A percentile compares a stretch with the other conserved stretches of the same genome.
Conservation (phyloP, 2,888 invertebrate species). For the Drosophila quasianomalipes region DNA sequence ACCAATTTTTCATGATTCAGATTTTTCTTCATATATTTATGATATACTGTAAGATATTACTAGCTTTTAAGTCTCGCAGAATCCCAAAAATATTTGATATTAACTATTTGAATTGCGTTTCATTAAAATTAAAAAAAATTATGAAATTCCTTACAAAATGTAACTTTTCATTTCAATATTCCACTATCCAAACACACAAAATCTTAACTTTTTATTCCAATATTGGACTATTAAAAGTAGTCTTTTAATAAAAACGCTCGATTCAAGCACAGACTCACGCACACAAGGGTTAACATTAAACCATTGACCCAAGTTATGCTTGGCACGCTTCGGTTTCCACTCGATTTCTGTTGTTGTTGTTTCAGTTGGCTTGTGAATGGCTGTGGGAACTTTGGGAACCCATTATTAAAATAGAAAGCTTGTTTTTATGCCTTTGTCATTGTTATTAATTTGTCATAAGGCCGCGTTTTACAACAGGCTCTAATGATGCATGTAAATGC, state of each 20-base stretch:
- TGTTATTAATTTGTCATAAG: constrained; percentile 74
- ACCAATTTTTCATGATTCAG: not conserved
- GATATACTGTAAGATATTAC: not conserved
- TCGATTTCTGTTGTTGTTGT: constrained; percentile 26
- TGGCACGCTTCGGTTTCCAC: constrained; percentile 53
- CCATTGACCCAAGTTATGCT: constrained; percentile 25
- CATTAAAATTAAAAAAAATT: not conserved
- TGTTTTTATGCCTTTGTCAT: constrained; percentile 53
- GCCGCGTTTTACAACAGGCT: constrained; percentile 56
- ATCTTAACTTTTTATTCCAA: not conserved
- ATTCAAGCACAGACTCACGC: not conserved
- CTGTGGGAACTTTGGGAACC: constrained; percentile 32
- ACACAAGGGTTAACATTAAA: constrained; percentile 54
- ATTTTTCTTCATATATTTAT: not conserved
- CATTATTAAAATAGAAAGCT: constrained; percentile 74
- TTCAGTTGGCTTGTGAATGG: constrained; percentile 43
- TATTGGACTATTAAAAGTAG: not conserved
- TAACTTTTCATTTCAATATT: not conserved
- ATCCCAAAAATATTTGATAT: not conserved
- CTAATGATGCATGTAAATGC: constrained; percentile 77
- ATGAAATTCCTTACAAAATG: not conserved
- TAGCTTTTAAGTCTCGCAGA: not conserved
- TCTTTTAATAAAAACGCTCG: not conserved
- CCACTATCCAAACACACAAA: not conserved
- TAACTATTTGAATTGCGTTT: not conserved